Conservation (phyloP, 2,113 vertebrate species). For the Corynorhinus townsendii region DNA sequence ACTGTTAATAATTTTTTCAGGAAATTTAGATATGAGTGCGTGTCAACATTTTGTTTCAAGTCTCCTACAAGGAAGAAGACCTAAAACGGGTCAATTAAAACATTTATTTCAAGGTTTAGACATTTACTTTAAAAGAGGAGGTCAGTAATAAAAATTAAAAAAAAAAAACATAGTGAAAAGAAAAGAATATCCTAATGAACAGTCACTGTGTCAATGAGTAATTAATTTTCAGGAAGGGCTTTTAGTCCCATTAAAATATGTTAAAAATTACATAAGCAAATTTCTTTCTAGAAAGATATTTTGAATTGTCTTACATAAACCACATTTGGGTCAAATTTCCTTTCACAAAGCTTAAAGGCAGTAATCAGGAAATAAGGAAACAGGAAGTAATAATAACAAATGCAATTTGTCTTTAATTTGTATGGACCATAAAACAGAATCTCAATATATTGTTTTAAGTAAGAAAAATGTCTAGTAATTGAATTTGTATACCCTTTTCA, state of each 20-base stretch:
- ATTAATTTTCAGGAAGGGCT: background rate
- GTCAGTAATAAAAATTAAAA: background rate
- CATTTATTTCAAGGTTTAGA: background rate
- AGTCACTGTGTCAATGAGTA: background rate
- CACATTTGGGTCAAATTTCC: background rate
- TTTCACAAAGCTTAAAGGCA: conserved; percentile 9
- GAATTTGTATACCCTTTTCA: background rate
- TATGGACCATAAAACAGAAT: background rate
- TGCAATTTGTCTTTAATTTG: background rate
- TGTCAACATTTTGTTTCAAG: background rate
- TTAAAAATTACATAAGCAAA: background rate
- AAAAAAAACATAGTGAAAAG: background rate
- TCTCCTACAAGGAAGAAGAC: background rate
- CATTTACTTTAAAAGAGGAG: background rate
- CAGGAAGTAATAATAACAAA: background rate
- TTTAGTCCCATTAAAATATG: background rate
- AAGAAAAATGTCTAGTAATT: background rate
- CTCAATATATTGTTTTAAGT: background rate
- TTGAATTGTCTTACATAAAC: background rate
- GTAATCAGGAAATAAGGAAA: background rate
- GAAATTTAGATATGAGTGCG: background rate
- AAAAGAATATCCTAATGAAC: background rate
- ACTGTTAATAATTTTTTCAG: background rate
- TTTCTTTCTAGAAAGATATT: conserved; percentile 8
- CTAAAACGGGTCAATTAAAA: background rate